phyloP scores from a whole-genome alignment of 2,888 invertebrate genomes.

The Germaria angustata region DNA sequence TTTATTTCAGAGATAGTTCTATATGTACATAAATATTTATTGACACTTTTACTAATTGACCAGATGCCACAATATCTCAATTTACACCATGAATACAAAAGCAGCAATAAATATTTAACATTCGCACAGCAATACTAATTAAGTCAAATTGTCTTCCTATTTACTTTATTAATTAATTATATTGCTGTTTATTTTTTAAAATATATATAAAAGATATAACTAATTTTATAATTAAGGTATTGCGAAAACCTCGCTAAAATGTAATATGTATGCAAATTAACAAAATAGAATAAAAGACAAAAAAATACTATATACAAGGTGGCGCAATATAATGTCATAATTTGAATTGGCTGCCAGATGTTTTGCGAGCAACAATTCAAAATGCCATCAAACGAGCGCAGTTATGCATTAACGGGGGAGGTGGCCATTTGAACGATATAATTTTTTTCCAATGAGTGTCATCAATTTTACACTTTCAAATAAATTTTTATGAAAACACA shows the following conservation, averaged over 20 bases:
- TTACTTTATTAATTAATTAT: conserved; percentile 1
- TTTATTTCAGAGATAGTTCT: neutral
- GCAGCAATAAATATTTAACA: conserved; percentile 1
- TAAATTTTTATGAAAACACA: too few relatives aligned
- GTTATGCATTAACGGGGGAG: too few relatives aligned
- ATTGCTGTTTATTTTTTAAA: conserved; percentile 2
- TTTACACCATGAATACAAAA: conserved; percentile 2
- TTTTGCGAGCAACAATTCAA: too few relatives aligned
- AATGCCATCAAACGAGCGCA: too few relatives aligned
- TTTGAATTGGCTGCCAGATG: too few relatives aligned
- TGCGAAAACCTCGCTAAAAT: neutral
- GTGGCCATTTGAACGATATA: too few relatives aligned
- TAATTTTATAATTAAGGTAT: neutral
- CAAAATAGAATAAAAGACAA: neutral
- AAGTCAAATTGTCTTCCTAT: conserved; percentile 3
- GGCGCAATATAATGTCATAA: too few relatives aligned
- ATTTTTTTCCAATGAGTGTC: too few relatives aligned
- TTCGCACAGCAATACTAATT: neutral
- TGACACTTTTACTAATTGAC: neutral
- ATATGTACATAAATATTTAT: neutral
- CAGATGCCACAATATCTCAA: neutral
- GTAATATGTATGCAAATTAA: neutral
- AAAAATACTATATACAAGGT: too few relatives aligned
- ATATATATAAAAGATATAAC: neutral
- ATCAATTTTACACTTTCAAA: too few relatives aligned